Percentiles rank a stretch among this genome's conserved stretches.
These are phyloP conservation scores for Pterostichus niger DNA, from an alignment of 2,888 invertebrate genomes.

Conservation along the genomic window DNA sequence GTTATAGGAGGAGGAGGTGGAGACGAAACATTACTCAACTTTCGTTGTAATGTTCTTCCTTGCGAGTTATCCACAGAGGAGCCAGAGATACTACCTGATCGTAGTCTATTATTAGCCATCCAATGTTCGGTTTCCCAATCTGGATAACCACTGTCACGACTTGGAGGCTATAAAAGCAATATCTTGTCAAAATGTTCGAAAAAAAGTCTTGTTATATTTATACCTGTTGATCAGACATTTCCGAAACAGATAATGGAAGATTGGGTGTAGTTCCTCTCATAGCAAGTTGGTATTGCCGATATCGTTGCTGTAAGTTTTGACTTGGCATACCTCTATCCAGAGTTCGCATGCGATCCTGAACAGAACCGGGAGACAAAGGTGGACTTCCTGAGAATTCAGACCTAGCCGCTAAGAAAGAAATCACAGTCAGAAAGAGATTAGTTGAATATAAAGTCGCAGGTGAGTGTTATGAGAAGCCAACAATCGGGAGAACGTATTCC, in stretches of 20 bases:
- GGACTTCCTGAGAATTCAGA: slow-evolving; percentile 72
- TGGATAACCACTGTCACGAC: slow-evolving; percentile 76
- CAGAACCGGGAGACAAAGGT: slow-evolving; percentile 68
- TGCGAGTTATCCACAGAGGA: slow-evolving; percentile 72
- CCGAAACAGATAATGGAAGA: slow-evolving; percentile 74
- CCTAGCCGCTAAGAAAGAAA: slow-evolving; percentile 71
- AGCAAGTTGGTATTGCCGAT: slow-evolving; percentile 80
- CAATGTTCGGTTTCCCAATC: slow-evolving; percentile 77
- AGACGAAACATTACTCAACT: slow-evolving; percentile 74
- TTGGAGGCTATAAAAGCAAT: slow-evolving; percentile 74
- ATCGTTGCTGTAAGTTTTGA: slow-evolving; percentile 79
- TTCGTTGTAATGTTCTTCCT: slow-evolving; percentile 70
- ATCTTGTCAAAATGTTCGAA: slow-evolving; percentile 1
- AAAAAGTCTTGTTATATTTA: slow-evolving; percentile 9
- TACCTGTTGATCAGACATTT: slow-evolving; percentile 72
- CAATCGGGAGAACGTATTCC: slow-evolving; percentile 38
- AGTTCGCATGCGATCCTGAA: slow-evolving; percentile 66
- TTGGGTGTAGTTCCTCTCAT: slow-evolving; percentile 77
- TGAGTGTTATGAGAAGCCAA: slow-evolving; percentile 59
- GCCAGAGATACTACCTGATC: slow-evolving; percentile 76
- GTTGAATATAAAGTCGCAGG: slow-evolving; percentile 27
- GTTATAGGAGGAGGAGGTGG: slow-evolving; percentile 70
- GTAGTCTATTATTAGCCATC: slow-evolving; percentile 71
- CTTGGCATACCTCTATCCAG: slow-evolving; percentile 72
- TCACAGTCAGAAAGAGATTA: slow-evolving; percentile 43